phyloP scores from a whole-genome alignment of 2,113 vertebrate genomes.

The Hemicordylus capensis region DNA sequence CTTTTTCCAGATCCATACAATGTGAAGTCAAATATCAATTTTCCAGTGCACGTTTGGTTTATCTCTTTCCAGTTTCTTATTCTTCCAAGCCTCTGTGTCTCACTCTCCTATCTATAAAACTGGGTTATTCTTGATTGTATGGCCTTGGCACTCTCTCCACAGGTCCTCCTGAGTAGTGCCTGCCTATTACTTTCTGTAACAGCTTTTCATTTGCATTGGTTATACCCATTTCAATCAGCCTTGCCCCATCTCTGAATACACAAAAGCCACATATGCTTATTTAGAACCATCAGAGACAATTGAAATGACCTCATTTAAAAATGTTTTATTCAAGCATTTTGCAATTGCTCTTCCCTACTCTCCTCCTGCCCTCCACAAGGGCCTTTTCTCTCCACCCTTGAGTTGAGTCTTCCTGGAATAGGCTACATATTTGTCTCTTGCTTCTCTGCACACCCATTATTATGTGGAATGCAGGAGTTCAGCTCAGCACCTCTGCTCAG shows the following conservation, averaged over 20 bases:
- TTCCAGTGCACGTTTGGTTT: background rate
- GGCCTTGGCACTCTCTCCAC: background rate
- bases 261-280: background rate
- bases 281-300: background rate
- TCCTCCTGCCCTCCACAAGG: slow-evolving; percentile 26
- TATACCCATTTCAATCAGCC: background rate
- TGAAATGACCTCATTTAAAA: background rate
- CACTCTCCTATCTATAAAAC: background rate
- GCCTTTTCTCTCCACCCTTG: slow-evolving; percentile 43
- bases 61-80: background rate
- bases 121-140: background rate
- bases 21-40: background rate
- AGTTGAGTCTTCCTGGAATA: slow-evolving; percentile 61
- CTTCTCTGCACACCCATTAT: slow-evolving; percentile 73
- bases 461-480: slow-evolving; percentile 59
- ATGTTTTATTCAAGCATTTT: background rate
- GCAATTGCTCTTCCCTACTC: slow-evolving; percentile 15
- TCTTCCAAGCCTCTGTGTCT: background rate
- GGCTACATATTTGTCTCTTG: slow-evolving; percentile 67
- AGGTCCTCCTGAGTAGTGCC: background rate
- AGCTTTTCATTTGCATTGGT: slow-evolving; percentile 6
- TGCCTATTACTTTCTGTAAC: background rate
- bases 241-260: background rate
- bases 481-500: slow-evolving; percentile 71
- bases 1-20: background rate